Evolutionary conservation across 2,113 vertebrate species (phyloP).

Genomic region (Pollachius pollachius): DNA sequence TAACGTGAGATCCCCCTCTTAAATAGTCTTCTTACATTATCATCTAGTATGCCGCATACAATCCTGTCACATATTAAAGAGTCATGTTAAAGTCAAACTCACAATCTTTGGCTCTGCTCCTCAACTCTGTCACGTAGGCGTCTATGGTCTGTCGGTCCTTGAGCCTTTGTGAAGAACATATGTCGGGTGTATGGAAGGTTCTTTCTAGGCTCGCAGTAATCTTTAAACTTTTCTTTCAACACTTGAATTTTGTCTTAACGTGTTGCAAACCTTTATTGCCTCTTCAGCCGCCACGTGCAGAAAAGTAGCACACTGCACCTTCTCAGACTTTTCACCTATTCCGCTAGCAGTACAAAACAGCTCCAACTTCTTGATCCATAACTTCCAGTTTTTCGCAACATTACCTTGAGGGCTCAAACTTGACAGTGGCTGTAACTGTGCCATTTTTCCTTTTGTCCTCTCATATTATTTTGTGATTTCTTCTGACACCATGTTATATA

Average conservation of each 20-base stretch:
- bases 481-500: constrained; percentile 19
- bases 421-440: constrained; percentile 5
- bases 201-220: too few species aligned
- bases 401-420: constrained; percentile 8
- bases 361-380: constrained; percentile 13
- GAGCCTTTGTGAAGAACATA: too few species aligned
- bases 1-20: constrained; percentile 18
- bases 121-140: too few species aligned
- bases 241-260: background rate
- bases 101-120: too few species aligned
- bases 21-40: constrained; percentile 2
- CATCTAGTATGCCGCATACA: constrained; percentile 4
- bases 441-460: background rate
- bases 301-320: too few species aligned
- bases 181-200: too few species aligned
- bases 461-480: background rate
- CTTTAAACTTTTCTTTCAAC: too few species aligned
- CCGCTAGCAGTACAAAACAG: constrained; percentile 12
- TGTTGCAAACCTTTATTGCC: too few species aligned
- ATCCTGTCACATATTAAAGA: constrained; percentile 13
- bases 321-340: constrained; percentile 7
- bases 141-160: constrained; percentile 5
- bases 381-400: constrained; percentile 14
- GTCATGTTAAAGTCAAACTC: constrained; percentile 12
- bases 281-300: too few species aligned